phyloP scores from a whole-genome alignment of 1,140 invertebrate genomes.

The Drosophila sproati region DNA sequence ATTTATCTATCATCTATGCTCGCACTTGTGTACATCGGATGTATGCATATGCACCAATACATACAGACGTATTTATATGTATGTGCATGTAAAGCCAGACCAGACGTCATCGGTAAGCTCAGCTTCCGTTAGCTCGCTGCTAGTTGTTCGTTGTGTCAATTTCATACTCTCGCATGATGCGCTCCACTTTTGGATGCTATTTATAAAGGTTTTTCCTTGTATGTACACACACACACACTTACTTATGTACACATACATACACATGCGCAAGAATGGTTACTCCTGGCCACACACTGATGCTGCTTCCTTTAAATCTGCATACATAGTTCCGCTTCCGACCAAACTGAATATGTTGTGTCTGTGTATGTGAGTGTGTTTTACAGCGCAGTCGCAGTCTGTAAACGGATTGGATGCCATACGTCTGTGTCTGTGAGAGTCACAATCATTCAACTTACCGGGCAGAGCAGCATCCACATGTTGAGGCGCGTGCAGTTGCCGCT shows the following conservation, averaged over 20 bases:
- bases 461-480: constrained; percentile 78
- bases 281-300: constrained; percentile 18
- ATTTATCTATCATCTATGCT: neutral
- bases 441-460: constrained; percentile 66
- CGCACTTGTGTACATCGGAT: neutral
- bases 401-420: constrained; percentile 40
- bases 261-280: constrained; percentile 50
- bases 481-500: constrained; percentile 52
- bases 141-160: constrained; percentile 18
- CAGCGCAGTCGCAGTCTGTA: constrained; percentile 65
- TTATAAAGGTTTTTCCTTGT: constrained; percentile 71
- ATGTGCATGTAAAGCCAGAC: constrained; percentile 27
- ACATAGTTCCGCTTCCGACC: constrained; percentile 79
- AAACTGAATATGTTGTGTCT: constrained; percentile 26
- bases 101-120: constrained; percentile 54
- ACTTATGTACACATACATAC: constrained; percentile 18
- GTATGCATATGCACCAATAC: constrained; percentile 3
- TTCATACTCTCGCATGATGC: constrained; percentile 43
- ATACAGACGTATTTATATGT: constrained; percentile 1
- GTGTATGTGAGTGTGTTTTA: constrained; percentile 19
- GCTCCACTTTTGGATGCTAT: constrained; percentile 81
- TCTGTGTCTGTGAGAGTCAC: constrained; percentile 15
- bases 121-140: constrained; percentile 58
- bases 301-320: constrained; percentile 75
- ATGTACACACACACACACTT: constrained; percentile 21